Percentiles rank a stretch among this genome's conserved stretches.
These are phyloP conservation scores for Meiosimyza decipiens DNA, from an alignment of 2,888 invertebrate species.

Conservation along the genomic window DNA sequence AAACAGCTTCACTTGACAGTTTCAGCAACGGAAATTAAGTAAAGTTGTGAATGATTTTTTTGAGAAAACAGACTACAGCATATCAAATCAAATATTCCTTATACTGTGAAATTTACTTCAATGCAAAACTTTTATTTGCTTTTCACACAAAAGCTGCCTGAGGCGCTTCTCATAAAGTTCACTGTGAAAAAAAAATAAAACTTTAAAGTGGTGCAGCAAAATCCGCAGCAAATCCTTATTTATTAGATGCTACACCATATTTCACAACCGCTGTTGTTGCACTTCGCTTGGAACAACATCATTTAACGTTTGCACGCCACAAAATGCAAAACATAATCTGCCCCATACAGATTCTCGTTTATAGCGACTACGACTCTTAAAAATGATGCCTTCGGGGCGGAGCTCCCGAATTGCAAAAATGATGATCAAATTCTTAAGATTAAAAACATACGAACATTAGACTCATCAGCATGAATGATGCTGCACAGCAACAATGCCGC, in stretches of 20 bases:
- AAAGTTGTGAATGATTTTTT: no score
- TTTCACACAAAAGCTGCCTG: slow-evolving; percentile 2
- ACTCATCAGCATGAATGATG: slow-evolving; percentile 30
- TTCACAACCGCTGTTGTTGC: no score
- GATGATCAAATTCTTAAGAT: slow-evolving; percentile 26
- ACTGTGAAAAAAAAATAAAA: not conserved
- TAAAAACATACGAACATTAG: not conserved
- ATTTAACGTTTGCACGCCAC: not conserved
- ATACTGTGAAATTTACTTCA: no score
- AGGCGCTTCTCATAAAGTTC: slow-evolving; percentile 13
- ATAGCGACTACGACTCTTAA: not conserved
- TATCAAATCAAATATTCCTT: no score
- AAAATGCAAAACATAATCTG: not conserved
- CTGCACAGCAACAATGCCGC: not conserved
- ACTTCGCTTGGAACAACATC: not conserved
- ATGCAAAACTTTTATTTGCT: slow-evolving; percentile 18
- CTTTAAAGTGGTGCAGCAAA: not conserved
- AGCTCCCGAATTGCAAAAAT: slow-evolving; percentile 65
- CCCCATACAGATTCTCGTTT: not conserved
- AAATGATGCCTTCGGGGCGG: slow-evolving; percentile 62
- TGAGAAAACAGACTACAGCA: no score
- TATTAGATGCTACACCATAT: slow-evolving; percentile 5
- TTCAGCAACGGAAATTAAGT: no score
- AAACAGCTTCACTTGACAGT: no score
- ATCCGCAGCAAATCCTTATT: slow-evolving; percentile 3